Evolutionary conservation across 2,888 invertebrate genomes (phyloP).

Genomic region (Gymnoscelis rufifasciata): DNA sequence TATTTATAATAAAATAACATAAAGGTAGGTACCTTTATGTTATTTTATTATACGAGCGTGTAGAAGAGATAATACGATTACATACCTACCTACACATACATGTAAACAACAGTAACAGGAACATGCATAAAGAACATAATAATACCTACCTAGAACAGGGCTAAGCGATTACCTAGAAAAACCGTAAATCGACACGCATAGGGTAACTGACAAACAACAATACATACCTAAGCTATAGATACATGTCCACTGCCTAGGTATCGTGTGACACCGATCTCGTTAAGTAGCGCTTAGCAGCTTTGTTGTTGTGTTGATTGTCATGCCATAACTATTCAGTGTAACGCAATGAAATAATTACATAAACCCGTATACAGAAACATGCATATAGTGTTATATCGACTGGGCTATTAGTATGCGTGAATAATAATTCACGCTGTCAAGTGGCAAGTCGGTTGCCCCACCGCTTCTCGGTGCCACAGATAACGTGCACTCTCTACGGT

Average conservation of each 20-base stretch:
- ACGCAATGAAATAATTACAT: slow-evolving; percentile 10
- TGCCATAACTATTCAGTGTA: slow-evolving; percentile 17
- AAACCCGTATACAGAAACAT: slow-evolving; percentile 6
- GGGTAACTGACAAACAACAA: slow-evolving; percentile 18
- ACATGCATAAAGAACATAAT: neutral
- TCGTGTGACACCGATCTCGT: slow-evolving; percentile 7
- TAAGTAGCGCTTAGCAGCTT: slow-evolving; percentile 12
- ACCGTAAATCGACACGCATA: slow-evolving; percentile 14
- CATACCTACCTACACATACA: neutral
- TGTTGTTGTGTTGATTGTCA: slow-evolving; percentile 18
- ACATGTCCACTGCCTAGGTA: slow-evolving; percentile 3
- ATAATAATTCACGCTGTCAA: slow-evolving; percentile 16
- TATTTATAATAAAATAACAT: no score
- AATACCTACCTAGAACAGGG: slow-evolving; percentile 1
- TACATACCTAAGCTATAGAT: slow-evolving; percentile 6
- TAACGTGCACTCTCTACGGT: slow-evolving; percentile 1
- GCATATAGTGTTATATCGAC: slow-evolving; percentile 9
- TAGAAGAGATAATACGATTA: no score
- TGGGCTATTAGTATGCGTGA: slow-evolving; percentile 10
- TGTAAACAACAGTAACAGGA: neutral
- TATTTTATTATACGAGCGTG: no score
- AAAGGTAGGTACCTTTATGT: no score
- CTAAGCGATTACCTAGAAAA: slow-evolving; percentile 12
- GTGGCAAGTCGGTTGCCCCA: slow-evolving; percentile 23
- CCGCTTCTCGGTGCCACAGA: slow-evolving; percentile 19